Evolutionary conservation across 2,113 vertebrate genomes (phyloP), one percentile per base, ranked within the genome.

Genomic region (Sylvia atricapilla): DNA sequence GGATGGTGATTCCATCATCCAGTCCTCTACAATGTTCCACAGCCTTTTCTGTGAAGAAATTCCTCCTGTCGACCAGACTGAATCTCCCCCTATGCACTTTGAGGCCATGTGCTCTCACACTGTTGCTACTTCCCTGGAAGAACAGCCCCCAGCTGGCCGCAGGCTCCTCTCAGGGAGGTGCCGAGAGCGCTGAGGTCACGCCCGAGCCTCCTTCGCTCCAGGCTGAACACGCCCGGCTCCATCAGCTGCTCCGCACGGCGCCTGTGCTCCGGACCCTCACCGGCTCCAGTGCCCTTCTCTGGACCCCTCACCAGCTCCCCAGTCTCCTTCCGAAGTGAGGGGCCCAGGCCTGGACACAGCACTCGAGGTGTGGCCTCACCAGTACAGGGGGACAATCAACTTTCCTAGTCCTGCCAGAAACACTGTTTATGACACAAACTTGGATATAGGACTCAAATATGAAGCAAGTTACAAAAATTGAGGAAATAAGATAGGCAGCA

Each of bases 211-310:
- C 8, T 58, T 33, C 8, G 20, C 76, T 73, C 50, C 44, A 19
- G 68, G 37, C 22, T 23, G 2, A 66, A 5, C 43, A 15, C 1
- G 22, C 24, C 33, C 59, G 15, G 31, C 27, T 13, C 12, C 52
- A 23, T 13, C 59, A 44, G 44, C 31, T 3, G 3, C 43, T 56
- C 14, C 25, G 7, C 35, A 7, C 5, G 2, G 35, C 9, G 3
- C 14, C 10, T 3, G 11, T 12, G 43, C 58, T 64, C 25, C 31
- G 25, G 43, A 27, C 2, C 50, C 43, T 35, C 43, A 2, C 16
- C 41, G 22, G 49, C 20, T 31, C 27, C 2, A 0, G 1, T 8
- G 7, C 0, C 31, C 67, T 72, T 3, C 58, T 4, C 58, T 10
- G 67, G 31, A 5, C 43, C 3, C 0, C 2, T 3, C 43, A 49